A percentile compares a stretch with the other conserved stretches of the same genome.
Conservation (phyloP, 2,888 invertebrate species). For the Drosophila sordidula region DNA sequence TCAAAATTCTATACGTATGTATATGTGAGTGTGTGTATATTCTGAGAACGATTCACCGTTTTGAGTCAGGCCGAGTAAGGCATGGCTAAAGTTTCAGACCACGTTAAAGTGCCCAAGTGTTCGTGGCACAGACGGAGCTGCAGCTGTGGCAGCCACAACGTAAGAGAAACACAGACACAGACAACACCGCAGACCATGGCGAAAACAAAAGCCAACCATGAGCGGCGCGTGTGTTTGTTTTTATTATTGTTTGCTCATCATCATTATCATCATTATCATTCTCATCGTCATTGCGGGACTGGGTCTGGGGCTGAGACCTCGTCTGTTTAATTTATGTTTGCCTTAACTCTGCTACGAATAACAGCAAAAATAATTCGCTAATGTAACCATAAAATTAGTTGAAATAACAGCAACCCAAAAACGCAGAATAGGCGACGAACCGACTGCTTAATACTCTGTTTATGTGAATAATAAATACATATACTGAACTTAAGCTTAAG, state of each 20-base stretch:
- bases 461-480: too few species aligned
- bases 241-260: conserved; percentile 53
- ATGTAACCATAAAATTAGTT: conserved; percentile 59
- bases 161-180: conserved; percentile 1
- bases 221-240: conserved; percentile 61
- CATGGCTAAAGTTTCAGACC: not conserved
- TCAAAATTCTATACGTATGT: too few species aligned
- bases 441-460: conserved; percentile 3
- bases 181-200: conserved; percentile 8
- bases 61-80: not conserved
- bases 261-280: conserved; percentile 29
- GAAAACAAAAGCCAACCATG: conserved; percentile 39
- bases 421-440: too few species aligned
- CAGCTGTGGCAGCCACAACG: conserved; percentile 15
- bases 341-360: conserved; percentile 44
- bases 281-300: conserved; percentile 1
- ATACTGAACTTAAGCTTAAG: too few species aligned
- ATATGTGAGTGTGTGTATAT: not conserved
- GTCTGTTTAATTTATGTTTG: conserved; percentile 60
- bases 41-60: conserved; percentile 6
- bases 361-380: conserved; percentile 65
- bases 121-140: conserved; percentile 9
- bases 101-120: conserved; percentile 4
- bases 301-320: conserved; percentile 7
- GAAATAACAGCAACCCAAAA: conserved; percentile 29